phyloP scores from a whole-genome alignment of 1,140 invertebrate genomes.

The Brachystomella parvula region DNA sequence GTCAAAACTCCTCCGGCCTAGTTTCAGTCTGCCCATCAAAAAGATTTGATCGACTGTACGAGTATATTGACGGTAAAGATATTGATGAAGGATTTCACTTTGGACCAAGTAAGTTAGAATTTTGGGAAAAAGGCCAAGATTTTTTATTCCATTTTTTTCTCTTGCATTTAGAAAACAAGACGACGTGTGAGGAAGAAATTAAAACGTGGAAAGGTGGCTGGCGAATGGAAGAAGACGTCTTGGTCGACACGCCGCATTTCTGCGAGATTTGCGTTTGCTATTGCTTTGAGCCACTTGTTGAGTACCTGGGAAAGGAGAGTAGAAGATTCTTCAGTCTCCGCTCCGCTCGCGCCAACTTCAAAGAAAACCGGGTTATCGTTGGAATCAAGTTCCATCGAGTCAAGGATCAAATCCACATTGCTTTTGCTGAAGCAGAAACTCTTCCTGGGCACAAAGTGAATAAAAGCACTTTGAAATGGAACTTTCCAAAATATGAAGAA shows the following conservation, averaged over 20 bases:
- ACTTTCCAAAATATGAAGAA: conserved; percentile 5
- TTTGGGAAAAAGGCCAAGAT: background rate
- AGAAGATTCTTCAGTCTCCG: background rate
- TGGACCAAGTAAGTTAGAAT: conserved; percentile 13
- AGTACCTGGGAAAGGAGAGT: background rate
- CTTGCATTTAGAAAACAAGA: background rate
- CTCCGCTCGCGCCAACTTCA: background rate
- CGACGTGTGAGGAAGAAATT: conserved; percentile 3
- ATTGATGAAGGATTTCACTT: conserved; percentile 11
- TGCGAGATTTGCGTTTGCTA: conserved; percentile 25
- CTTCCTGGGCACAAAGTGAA: conserved; percentile 11
- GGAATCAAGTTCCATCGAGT: conserved; percentile 20
- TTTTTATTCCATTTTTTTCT: background rate
- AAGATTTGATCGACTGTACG: conserved; percentile 15
- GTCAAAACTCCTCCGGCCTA: conserved; percentile 15
- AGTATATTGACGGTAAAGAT: conserved; percentile 15
- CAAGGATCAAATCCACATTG: conserved; percentile 17
- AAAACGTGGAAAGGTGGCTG: conserved; percentile 7
- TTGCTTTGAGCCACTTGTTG: conserved; percentile 19
- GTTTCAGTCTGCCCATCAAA: conserved; percentile 19
- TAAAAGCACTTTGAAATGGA: conserved; percentile 7
- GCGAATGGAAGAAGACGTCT: conserved; percentile 15
- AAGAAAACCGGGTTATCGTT: conserved; percentile 7
- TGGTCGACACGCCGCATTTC: conserved; percentile 21
- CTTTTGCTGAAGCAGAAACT: conserved; percentile 12